Base-by-base conservation (phyloP, 1,140 invertebrate genomes). In the Dinoponera quadriceps region DNA sequence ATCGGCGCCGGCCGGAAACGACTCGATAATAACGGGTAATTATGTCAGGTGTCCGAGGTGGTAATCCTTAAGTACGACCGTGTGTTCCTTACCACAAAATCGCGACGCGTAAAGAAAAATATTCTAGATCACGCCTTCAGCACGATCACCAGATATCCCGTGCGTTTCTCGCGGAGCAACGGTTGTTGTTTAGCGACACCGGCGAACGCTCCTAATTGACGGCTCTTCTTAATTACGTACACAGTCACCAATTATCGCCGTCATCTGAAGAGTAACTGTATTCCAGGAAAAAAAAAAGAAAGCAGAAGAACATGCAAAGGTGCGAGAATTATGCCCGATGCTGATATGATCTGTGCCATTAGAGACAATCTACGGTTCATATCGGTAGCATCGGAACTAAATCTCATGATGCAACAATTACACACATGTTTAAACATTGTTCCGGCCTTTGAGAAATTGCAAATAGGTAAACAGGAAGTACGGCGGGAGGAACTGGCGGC, bases 1-100 rank as follows among this genome's bases (percentile, higher is more conserved):
- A 72, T 83, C 65, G 22, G 27, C 29, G 59, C 55, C 54, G 18
- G 2, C 71, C 66, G 84, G 84, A 87, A 87, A 83, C 63, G 60
- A 72, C 44, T 54, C 68, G 59, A 63, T 63, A 75, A 75, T 51
- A 51, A 14, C 44, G n/a, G 73, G 27, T 63, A 75, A 62, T 75
- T 63, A 63, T 65, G n/a, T 84, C 74, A 27, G 68, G 62, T 71
- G 63, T 82, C 63, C 63, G 11, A 54, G 59, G 57, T 49, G 60
- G 14, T 14, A 48, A 80, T 80, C 65, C 11, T 4, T 13, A 44
- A 27, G 9, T 59, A 25, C 38, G 33, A 77, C 65, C 65, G 71
- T 71, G 71, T n/a, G n/a, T n/a, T 38, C 1, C 27, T 7, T 20
- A 51, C 85, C 77, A 54, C 85, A 82, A 69, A 82, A 7, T 81